phyloP scores from a whole-genome alignment of 2,888 invertebrate species.

The Camptogramma bilineatum region DNA sequence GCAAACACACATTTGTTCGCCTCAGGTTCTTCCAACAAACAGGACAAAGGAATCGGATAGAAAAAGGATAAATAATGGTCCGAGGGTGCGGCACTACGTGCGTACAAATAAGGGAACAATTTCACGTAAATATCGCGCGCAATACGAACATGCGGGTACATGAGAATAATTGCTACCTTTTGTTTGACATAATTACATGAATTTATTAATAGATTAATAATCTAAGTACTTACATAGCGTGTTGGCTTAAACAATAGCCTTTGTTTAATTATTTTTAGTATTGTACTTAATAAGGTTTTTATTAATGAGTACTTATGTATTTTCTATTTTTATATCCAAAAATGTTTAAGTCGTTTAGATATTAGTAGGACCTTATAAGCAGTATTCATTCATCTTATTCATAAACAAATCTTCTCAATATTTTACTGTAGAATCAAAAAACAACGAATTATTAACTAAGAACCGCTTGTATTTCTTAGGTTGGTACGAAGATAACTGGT shows the following conservation, averaged over 20 bases:
- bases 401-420: too few species aligned
- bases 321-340: too few species aligned
- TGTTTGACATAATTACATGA: conserved; percentile 3
- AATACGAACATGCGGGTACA: conserved; percentile 29
- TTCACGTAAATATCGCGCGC: conserved; percentile 43
- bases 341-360: too few species aligned
- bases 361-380: too few species aligned
- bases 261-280: too few species aligned
- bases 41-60: conserved; percentile 70
- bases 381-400: too few species aligned
- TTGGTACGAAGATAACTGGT: conserved; percentile 99
- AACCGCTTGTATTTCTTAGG: conserved; percentile 76
- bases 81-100: conserved; percentile 50
- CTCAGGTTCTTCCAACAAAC: conserved; percentile 65
- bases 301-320: too few species aligned
- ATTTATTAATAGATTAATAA: background rate
- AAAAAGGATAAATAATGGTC: conserved; percentile 70
- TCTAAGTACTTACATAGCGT: too few species aligned
- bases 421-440: background rate
- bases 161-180: conserved; percentile 30
- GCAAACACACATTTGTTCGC: conserved; percentile 68
- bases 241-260: too few species aligned
- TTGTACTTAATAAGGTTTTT: too few species aligned
- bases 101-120: conserved; percentile 52
- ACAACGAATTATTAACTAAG: background rate